These are phyloP conservation scores for Eubasilissa splendida DNA, from an alignment of 2,888 invertebrate genomes.

Conservation along the genomic window DNA sequence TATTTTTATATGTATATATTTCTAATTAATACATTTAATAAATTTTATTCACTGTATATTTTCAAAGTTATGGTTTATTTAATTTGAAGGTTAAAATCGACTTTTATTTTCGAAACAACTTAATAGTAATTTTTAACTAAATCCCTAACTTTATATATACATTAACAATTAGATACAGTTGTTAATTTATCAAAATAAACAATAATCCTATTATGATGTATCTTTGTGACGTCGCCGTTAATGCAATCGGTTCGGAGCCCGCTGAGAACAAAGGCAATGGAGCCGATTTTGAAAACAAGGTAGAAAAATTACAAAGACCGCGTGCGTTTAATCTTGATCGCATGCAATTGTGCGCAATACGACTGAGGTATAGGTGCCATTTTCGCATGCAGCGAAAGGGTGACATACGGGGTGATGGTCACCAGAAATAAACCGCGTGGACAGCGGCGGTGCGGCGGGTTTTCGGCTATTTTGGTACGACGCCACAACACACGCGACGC, in stretches of 20 bases:
- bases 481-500: slow-evolving; percentile 52
- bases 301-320: background rate
- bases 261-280: slow-evolving; percentile 37
- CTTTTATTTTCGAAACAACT: too few relatives aligned
- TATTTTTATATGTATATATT: too few relatives aligned
- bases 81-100: too few relatives aligned
- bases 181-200: background rate
- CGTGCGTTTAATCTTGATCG: background rate
- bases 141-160: too few relatives aligned
- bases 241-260: slow-evolving; percentile 11
- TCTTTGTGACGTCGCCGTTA: slow-evolving; percentile 11
- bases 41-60: too few relatives aligned
- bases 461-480: slow-evolving; percentile 49
- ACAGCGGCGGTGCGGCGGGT: slow-evolving; percentile 8
- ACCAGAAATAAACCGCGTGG: slow-evolving; percentile 21
- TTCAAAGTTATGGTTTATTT: too few relatives aligned
- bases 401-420: slow-evolving; percentile 1
- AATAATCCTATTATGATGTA: background rate
- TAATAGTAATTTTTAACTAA: too few relatives aligned
- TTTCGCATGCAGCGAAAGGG: slow-evolving; percentile 9
- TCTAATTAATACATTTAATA: too few relatives aligned
- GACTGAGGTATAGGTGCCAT: background rate
- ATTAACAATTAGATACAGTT: background rate
- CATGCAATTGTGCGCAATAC: background rate
- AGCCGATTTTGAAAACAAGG: slow-evolving; percentile 20